Evolutionary conservation across 2,888 invertebrate species (phyloP).

Genomic region (Protula sp.): DNA sequence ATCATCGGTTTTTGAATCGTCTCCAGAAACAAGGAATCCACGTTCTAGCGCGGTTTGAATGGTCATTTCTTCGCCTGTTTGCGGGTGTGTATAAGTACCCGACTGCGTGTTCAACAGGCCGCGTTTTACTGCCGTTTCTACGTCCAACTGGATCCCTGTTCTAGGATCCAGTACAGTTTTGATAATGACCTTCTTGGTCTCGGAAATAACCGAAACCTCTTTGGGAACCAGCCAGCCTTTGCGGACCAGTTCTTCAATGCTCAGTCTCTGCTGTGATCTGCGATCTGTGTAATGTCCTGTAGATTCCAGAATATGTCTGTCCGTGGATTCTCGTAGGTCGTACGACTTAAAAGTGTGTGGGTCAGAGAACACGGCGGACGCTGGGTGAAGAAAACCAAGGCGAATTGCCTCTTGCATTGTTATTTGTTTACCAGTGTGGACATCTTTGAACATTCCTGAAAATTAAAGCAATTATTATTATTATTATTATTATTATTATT

Average conservation of each 20-base stretch:
- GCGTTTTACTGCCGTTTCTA: constrained; percentile 73
- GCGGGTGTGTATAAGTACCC: constrained; percentile 21
- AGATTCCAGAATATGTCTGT: constrained; percentile 16
- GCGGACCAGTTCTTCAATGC: constrained; percentile 74
- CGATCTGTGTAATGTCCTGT: constrained; percentile 66
- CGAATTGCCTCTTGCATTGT: constrained; percentile 74
- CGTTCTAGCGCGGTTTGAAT: constrained; percentile 33
- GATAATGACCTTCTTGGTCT: constrained; percentile 59
- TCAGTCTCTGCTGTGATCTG: constrained; percentile 71
- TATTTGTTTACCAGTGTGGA: constrained; percentile 72
- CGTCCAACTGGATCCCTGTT: constrained; percentile 73
- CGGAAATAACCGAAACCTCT: constrained; percentile 28
- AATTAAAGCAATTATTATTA: too few species aligned
- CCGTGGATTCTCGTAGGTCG: constrained; percentile 16
- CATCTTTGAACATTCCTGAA: constrained; percentile 71
- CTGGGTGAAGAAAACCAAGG: constrained; percentile 47
- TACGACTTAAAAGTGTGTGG: constrained; percentile 11
- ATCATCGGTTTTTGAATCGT: neutral
- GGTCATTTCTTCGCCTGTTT: constrained; percentile 64
- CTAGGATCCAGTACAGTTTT: constrained; percentile 77
- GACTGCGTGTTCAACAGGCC: constrained; percentile 52
- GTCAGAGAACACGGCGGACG: constrained; percentile 15
- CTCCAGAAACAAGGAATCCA: constrained; percentile 24
- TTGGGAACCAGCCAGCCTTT: constrained; percentile 59
- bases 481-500: neutral